Base-by-base conservation (phyloP, 2,888 invertebrate genomes). In the Crocallis elinguaria region DNA sequence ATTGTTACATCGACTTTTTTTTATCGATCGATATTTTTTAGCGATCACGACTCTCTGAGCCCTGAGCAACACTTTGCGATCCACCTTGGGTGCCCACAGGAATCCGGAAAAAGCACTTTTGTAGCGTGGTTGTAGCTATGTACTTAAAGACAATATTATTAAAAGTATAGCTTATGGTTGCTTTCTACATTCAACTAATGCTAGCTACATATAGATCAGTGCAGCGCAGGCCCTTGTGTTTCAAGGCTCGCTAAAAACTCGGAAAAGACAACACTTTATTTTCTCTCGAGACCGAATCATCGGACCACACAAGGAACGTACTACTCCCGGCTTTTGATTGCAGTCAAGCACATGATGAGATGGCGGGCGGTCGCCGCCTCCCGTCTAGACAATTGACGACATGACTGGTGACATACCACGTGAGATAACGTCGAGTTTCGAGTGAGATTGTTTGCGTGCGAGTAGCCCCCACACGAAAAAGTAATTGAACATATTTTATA, bases 361-460 rank as follows among this genome's bases (percentile, higher is more conserved):
- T 27, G 35, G 48, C 42, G 55, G 56, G 57, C 45, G 66, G 58
- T 51, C 60, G 71, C 55, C 71, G 68, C 59, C 64, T 33, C 29
- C 30, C 59, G 77, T 78, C 79, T 79, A 78, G 78, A 78, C 78
- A 42, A 60, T 52, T 62, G 57, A 57, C 53, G 42, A 37, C 36
- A 56, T 19, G n/a, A 14, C 29, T 38, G 46, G 48, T 46, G 42
- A 49, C 50, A 37, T 6, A 29, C 2, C 21, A 1, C 9, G 60
- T 17, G 54, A 54, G 17, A 25, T 29, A 3, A 17, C 27, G 35
- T 57, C 60, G 65, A 60, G 54, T 49, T 54, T 50, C 0, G 7
- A 9, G 55, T 48, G 54, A 55, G 52, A 35, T 37, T 21, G 25
- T 36, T 13, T 29, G 13, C 0, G 25, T 37, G 2, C 4, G 3